Conservation (phyloP, 2,113 vertebrate species). For the Cyprinodon brontotheroides region DNA sequence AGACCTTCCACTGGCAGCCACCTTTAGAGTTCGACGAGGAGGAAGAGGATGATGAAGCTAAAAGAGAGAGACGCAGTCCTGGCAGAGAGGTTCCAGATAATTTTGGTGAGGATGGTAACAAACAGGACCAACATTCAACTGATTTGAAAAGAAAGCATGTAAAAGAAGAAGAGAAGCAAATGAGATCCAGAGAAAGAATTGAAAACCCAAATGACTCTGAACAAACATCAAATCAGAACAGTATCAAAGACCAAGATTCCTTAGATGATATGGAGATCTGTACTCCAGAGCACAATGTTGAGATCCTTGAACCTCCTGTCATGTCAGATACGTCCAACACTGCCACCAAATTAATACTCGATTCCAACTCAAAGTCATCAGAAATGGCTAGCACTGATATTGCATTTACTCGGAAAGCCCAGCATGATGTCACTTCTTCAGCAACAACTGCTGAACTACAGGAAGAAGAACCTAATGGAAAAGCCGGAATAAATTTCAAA, state of each 20-base stretch:
- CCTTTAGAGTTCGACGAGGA: conserved; percentile 96
- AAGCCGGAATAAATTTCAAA: conserved; percentile 79
- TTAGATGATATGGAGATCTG: conserved; percentile 91
- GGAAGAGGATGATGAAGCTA: conserved; percentile 83
- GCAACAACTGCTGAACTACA: conserved; percentile 25
- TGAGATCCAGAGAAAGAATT: conserved; percentile 38
- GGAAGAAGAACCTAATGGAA: conserved; percentile 61
- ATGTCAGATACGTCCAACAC: conserved; percentile 7
- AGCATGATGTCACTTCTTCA: conserved; percentile 10
- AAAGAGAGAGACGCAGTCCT: conserved; percentile 61
- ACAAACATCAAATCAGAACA: conserved; percentile 43
- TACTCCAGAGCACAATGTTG: conserved; percentile 83
- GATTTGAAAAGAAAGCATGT: conserved; percentile 35
- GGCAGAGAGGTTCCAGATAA: conserved; percentile 29
- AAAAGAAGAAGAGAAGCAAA: conserved; percentile 48
- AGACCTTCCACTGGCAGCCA: conserved; percentile 94
- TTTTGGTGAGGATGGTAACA: conserved; percentile 28
- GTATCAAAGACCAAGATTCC: conserved; percentile 69
- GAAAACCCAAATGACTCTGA: conserved; percentile 59
- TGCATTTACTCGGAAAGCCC: conserved; percentile 36
- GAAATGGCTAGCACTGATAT: conserved; percentile 12
- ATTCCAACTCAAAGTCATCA: conserved; percentile 43
- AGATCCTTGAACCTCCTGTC: conserved; percentile 58
- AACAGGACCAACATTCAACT: conserved; percentile 24
- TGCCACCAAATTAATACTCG: conserved; percentile 19